phyloP scores from a whole-genome alignment of 2,797 vertebrate species.

The Cynodonichthys magdalenae region DNA sequence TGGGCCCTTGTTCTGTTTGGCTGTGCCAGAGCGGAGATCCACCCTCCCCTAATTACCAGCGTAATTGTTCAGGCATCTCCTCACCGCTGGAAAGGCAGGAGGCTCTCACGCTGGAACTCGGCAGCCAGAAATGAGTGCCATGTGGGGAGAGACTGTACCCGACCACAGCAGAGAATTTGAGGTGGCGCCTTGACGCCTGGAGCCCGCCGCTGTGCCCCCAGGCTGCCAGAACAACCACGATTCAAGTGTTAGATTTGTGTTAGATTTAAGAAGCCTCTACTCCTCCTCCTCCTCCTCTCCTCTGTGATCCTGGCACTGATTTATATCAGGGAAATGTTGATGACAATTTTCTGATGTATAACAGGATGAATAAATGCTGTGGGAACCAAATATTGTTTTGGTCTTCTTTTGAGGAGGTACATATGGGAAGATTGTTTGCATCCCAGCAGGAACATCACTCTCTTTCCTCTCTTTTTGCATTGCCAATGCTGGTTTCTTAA shows the following conservation, averaged over 20 bases:
- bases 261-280: conserved; percentile 85
- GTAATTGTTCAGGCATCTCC: conserved; percentile 86
- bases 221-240: conserved; percentile 89
- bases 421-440: conserved; percentile 55
- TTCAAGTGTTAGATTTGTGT: conserved; percentile 88
- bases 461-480: conserved; percentile 15
- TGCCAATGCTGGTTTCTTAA: conserved; percentile 50
- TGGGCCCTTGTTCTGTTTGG: conserved; percentile 47
- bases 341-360: conserved; percentile 76
- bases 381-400: conserved; percentile 73
- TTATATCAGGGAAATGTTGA: conserved; percentile 73
- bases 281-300: conserved; percentile 68
- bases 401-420: conserved; percentile 57
- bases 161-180: conserved; percentile 92
- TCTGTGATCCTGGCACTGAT: conserved; percentile 72
- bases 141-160: conserved; percentile 88
- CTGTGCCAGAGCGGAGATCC: conserved; percentile 71
- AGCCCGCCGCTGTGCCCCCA: conserved; percentile 86
- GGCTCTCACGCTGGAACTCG: conserved; percentile 84
- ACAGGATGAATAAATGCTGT: conserved; percentile 75
- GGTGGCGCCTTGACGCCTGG: conserved; percentile 93
- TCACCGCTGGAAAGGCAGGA: conserved; percentile 84
- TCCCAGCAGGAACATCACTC: conserved; percentile 49
- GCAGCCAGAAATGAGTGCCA: conserved; percentile 93
- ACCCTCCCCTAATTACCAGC: conserved; percentile 77